Base-by-base conservation (phyloP, 2,113 vertebrate genomes). In the Aleadryas rufinucha region DNA sequence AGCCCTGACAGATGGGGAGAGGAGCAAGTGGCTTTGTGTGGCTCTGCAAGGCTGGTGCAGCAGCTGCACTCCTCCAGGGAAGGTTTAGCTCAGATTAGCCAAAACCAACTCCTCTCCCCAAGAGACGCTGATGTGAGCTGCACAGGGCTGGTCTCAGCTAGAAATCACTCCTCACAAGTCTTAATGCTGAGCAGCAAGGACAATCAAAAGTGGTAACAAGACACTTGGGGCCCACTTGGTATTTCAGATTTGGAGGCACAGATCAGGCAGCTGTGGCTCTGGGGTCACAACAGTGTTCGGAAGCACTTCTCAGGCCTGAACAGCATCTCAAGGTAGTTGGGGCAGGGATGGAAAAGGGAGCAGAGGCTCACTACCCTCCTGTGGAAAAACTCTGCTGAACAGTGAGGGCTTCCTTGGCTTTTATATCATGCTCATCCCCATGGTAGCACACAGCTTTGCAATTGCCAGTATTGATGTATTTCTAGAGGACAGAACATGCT, bases 41-140 rank as follows among this genome's bases (percentile, higher is more conserved):
- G 76, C 74, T 90, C 54, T 74, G 54, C 33, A 63, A 88, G 82
- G 60, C 88, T 91, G 72, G 69, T 69, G 72, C 86, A 95, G 83
- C 93, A 96, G 93, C 96, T 95, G 96, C 69, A 79, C 76, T 90
- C 92, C 92, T 92, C 86, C 69, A 50, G 93, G 92, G 92, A 95
- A 92, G 65, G 86, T 81, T 94, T 95, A 96, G 86, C 65, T 92
- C 86, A 93, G 69, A 96, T 95, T 93, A 96, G 41, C 88, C 88
- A 92, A 89, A 95, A 92, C 49, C 52, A 96, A 20, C 95, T 86
- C 49, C 50, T 86, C 64, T 88, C 83, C 90, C 72, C 47, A 75
- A 91, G 93, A 96, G 56, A 63, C 5, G 11, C 41, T 61, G 88
- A 92, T 5, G 16, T 41, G 76, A 95, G 90, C 64, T 80, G 72